Percentiles rank a stretch among this genome's conserved stretches.
Conservation (phyloP, 2,113 vertebrate genomes). For the Lonchura striata region DNA sequence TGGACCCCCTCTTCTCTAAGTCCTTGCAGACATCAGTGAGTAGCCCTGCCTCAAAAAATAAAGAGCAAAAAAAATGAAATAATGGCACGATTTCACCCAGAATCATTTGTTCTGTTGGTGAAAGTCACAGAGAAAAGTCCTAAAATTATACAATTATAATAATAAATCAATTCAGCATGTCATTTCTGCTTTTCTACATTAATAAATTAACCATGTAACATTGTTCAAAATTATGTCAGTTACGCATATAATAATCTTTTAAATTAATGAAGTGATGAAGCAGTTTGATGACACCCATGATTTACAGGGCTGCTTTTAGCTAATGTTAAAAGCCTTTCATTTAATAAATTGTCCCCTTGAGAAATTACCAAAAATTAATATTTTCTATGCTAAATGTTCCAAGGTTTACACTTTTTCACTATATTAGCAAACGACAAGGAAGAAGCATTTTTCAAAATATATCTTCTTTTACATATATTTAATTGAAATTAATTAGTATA, state of each 20-base stretch:
- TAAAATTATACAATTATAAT: conserved; percentile 82
- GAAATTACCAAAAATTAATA: conserved; percentile 91
- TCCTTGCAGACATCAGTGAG: background rate
- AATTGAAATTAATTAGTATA: conserved; percentile 84
- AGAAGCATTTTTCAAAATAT: conserved; percentile 79
- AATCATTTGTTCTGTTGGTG: conserved; percentile 70
- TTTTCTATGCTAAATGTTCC: conserved; percentile 84
- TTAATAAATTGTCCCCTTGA: conserved; percentile 85
- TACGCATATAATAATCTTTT: conserved; percentile 90
- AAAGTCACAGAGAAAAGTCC: conserved; percentile 80
- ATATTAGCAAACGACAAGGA: conserved; percentile 79
- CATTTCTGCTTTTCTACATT: conserved; percentile 83
- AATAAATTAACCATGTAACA: conserved; percentile 91
- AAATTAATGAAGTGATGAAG: conserved; percentile 95
- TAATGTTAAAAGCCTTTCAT: conserved; percentile 86
- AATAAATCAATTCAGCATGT: conserved; percentile 82
- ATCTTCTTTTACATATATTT: conserved; percentile 84
- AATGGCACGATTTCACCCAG: conserved; percentile 21
- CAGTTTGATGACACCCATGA: conserved; percentile 83
- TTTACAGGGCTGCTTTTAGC: conserved; percentile 90
- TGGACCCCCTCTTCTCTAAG: background rate
- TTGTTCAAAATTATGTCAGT: conserved; percentile 92
- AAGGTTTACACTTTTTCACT: conserved; percentile 86
- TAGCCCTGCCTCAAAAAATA: background rate
- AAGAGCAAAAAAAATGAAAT: background rate